Percentiles rank a stretch among this genome's conserved stretches.
Conservation (phyloP, 1,140 invertebrate genomes). For the Ceratoteleas bidentatus region DNA sequence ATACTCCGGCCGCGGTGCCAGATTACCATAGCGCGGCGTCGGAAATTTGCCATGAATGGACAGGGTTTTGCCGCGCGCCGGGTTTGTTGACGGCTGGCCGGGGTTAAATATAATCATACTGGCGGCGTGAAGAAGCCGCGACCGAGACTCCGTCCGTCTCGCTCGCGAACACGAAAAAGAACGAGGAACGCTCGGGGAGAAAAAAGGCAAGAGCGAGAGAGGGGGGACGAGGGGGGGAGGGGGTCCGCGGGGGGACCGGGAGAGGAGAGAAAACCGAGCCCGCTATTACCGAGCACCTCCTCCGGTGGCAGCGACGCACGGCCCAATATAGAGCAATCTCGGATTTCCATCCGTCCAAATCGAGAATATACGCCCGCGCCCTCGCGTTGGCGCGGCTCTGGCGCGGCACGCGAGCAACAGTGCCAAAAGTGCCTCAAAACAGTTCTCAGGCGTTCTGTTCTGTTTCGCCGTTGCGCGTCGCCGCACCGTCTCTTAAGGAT, state of each 20-base stretch:
- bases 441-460: conserved; percentile 58
- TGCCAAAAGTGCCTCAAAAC: conserved; percentile 78
- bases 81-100: too few relatives aligned
- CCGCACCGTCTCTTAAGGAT: conserved; percentile 50
- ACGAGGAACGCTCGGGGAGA: too few relatives aligned
- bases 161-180: too few relatives aligned
- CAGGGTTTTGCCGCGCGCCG: too few relatives aligned
- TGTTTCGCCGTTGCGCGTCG: conserved; percentile 38
- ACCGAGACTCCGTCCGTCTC: too few relatives aligned
- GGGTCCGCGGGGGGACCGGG: too few relatives aligned
- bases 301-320: conserved; percentile 72
- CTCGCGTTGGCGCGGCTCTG: conserved; percentile 64
- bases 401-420: conserved; percentile 71
- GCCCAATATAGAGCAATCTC: conserved; percentile 82
- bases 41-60: too few relatives aligned
- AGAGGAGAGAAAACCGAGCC: conserved; percentile 47
- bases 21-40: too few relatives aligned
- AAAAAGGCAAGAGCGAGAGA: conserved; percentile 22
- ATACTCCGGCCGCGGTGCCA: too few relatives aligned
- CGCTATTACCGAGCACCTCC: conserved; percentile 70
- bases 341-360: conserved; percentile 82
- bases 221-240: conserved; percentile 48
- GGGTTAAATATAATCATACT: too few relatives aligned
- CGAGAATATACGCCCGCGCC: conserved; percentile 80
- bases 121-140: too few relatives aligned